These are phyloP conservation scores for Pseudopodoces humilis DNA, from an alignment of 2,113 vertebrate species.

Conservation along the genomic window DNA sequence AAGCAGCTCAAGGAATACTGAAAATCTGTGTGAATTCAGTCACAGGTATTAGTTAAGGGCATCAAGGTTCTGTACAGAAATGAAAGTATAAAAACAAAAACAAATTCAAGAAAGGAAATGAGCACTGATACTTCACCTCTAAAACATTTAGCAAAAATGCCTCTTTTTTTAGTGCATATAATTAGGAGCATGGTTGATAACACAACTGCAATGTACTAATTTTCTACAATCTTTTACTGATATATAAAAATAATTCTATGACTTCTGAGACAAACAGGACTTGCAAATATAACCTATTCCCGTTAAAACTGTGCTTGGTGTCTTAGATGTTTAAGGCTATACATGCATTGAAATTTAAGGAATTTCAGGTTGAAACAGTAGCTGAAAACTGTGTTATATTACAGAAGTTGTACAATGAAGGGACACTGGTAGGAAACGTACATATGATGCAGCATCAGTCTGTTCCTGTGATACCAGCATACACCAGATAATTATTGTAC, in stretches of 20 bases:
- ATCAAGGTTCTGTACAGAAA: background rate
- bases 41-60: background rate
- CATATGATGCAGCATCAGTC: background rate
- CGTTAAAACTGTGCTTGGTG: slow-evolving; percentile 27
- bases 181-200: slow-evolving; percentile 30
- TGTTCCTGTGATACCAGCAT: background rate
- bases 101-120: background rate
- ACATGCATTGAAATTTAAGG: slow-evolving; percentile 35
- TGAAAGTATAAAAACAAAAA: background rate
- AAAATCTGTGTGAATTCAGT: background rate
- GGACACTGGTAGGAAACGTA: background rate
- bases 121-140: background rate
- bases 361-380: slow-evolving; percentile 36
- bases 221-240: slow-evolving; percentile 29
- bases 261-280: slow-evolving; percentile 19
- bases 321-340: slow-evolving; percentile 53
- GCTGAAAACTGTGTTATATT: background rate
- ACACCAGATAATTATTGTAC: background rate
- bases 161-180: background rate
- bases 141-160: background rate
- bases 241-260: slow-evolving; percentile 43
- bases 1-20: background rate
- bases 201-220: background rate
- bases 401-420: background rate
- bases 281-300: slow-evolving; percentile 30